A percentile compares a stretch with the other conserved stretches of the same genome.
Evolutionary conservation across 2,888 invertebrate genomes (phyloP).

Genomic region (Alitta virens): DNA sequence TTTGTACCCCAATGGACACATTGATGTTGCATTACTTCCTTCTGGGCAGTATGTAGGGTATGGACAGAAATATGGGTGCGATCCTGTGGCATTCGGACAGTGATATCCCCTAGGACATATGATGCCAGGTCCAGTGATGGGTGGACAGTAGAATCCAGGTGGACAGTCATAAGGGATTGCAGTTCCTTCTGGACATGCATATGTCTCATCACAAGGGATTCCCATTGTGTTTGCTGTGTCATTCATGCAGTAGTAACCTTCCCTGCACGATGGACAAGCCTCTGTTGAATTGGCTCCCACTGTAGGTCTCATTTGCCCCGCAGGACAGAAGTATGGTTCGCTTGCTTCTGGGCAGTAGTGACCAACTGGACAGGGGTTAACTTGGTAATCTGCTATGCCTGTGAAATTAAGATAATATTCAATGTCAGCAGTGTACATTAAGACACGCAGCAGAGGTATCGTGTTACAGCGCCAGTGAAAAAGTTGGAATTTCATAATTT

Average conservation of each 20-base stretch:
- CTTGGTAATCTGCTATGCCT: conserved; percentile 45
- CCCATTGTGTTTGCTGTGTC: conserved; percentile 48
- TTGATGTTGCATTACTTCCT: conserved; percentile 42
- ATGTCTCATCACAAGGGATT: conserved; percentile 46
- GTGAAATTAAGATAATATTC: conserved; percentile 12
- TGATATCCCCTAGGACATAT: conserved; percentile 50
- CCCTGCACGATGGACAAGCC: conserved; percentile 43
- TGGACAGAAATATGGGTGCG: conserved; percentile 37
- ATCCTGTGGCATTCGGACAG: conserved; percentile 44
- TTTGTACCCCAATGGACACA: conserved; percentile 45
- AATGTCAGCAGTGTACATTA: too few species aligned
- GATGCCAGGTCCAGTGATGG: conserved; percentile 21
- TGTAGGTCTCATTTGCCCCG: conserved; percentile 45
- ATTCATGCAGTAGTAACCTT: conserved; percentile 38
- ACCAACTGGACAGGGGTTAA: conserved; percentile 47
- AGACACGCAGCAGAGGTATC: too few species aligned
- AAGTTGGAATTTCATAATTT: too few species aligned
- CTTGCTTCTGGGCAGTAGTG: conserved; percentile 45
- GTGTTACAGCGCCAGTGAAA: too few species aligned
- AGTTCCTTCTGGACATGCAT: conserved; percentile 45
- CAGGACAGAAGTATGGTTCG: conserved; percentile 48
- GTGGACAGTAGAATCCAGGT: conserved; percentile 47
- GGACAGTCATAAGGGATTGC: conserved; percentile 42
- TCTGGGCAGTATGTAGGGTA: conserved; percentile 49
- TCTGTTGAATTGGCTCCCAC: conserved; percentile 37